Conservation (phyloP, 2,888 invertebrate species). For the Acrocera orbiculus region DNA sequence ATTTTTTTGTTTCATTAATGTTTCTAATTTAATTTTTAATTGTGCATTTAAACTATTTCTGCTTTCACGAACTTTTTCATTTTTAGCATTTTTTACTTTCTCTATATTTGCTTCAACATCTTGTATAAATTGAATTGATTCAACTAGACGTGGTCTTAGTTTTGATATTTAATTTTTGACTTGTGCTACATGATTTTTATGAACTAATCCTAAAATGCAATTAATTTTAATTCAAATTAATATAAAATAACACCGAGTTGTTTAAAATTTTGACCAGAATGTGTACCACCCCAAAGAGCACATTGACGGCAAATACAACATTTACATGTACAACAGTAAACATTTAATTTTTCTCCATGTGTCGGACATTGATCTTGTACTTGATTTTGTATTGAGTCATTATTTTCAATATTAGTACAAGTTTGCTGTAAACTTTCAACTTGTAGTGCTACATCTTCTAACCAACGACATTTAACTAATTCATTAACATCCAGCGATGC, state of each 20-base stretch:
- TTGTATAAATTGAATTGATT: constrained; percentile 71
- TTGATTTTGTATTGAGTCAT: constrained; percentile 14
- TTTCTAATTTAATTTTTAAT: constrained; percentile 69
- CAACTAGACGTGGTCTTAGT: constrained; percentile 60
- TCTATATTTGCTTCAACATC: constrained; percentile 88
- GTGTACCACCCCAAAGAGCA: no score
- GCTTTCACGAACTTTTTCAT: constrained; percentile 80
- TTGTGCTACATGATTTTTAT: constrained; percentile 71
- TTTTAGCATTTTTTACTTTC: constrained; percentile 75
- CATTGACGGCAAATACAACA: no score
- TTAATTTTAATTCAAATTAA: no score
- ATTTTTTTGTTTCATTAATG: constrained; percentile 75
- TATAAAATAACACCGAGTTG: no score
- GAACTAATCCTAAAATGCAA: constrained; percentile 49
- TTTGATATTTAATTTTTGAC: constrained; percentile 73
- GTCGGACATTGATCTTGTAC: constrained; percentile 48
- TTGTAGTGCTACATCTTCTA: no score
- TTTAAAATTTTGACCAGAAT: no score
- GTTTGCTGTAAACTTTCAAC: no score
- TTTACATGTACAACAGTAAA: no score
- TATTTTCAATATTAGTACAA: constrained; percentile 16
- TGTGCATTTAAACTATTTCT: no score
- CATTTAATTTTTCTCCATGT: no score
- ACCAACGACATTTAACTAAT: no score
- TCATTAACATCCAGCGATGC: no score